Base-by-base conservation (phyloP, 2,797 vertebrate genomes). In the Poeciliopsis turneri region DNA sequence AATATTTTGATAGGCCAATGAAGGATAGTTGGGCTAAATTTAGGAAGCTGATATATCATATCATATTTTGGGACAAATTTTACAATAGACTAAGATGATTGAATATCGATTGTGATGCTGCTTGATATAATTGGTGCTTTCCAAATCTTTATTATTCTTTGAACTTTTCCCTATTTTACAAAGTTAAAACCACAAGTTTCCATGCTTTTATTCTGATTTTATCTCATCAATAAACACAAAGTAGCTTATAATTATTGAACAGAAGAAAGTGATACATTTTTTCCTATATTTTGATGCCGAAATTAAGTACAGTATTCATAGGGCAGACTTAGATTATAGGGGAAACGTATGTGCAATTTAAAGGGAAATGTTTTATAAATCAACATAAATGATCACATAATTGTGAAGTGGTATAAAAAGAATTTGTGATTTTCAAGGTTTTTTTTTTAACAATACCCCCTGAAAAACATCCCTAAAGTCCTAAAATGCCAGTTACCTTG, bases 41-140 rank as follows among this genome's bases (percentile, higher is more conserved):
- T 91, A 92, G 90, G 39, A 70, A 49, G 55, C 75, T 75, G 46
- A 78, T 76, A 43, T 86, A 77, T 80, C 75, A 85, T 84, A 86
- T 94, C 89, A 88, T 92, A 83, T 90, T 90, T 84, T 43, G 33
- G 76, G 76, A 78, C 83, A 77, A 78, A 79, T 88, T 5, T 80
- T 90, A 92, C 87, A 93, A 92, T 90, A 80, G 84, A 53, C 78
- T 72, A 20, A 80, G 16, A 66, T 84, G 78, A 49, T 23, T 59
- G 2, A 74, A 20, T 39, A 28, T 13, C 18, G 79, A 80, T 70
- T 88, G 73, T 79, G 76, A 81, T 76, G 72, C 69, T 0, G 51
- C 68, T 72, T 36, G 69, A 20, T 28, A 12, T 80, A 55, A 80
- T 78, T 83, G 84, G 81, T 84, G 68, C 2, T n/a, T 69, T 45